These are phyloP conservation scores for Melanotaenia pygmaea DNA, from an alignment of 2,797 vertebrate genomes.

Conservation along the genomic window DNA sequence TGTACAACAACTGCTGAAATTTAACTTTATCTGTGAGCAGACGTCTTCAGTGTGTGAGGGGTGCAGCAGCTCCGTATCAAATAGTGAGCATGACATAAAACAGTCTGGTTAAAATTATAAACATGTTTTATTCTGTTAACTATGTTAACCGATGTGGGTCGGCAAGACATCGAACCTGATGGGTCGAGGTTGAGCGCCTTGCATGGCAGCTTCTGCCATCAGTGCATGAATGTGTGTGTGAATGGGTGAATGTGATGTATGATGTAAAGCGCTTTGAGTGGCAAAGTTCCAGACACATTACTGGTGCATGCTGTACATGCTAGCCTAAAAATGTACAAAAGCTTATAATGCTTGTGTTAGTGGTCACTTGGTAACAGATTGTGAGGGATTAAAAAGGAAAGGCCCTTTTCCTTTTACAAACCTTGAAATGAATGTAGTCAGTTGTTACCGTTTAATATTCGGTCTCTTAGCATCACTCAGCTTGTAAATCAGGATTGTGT, in stretches of 20 bases:
- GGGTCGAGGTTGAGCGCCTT: too few species aligned
- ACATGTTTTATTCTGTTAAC: neutral
- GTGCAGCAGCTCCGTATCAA: neutral
- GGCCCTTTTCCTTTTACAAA: too few species aligned
- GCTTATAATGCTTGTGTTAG: neutral
- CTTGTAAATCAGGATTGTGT: too few species aligned
- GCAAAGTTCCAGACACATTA: neutral
- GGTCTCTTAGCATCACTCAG: too few species aligned
- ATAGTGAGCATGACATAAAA: neutral
- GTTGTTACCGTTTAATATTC: too few species aligned
- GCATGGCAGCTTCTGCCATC: too few species aligned
- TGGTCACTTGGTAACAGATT: neutral
- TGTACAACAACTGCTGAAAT: neutral
- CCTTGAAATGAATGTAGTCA: too few species aligned
- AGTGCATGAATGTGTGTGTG: too few species aligned
- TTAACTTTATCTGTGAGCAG: neutral
- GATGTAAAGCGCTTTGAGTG: neutral
- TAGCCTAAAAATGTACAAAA: neutral
- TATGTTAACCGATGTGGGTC: too few species aligned
- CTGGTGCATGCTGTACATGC: neutral
- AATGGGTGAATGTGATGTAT: too few species aligned
- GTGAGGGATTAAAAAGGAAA: too few species aligned
- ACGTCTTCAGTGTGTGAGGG: neutral
- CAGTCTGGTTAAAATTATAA: neutral
- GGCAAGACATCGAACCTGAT: too few species aligned